Evolutionary conservation across 2,797 vertebrate species (phyloP), one percentile per base, ranked within the genome.

Genomic region (Morelia viridis): DNA sequence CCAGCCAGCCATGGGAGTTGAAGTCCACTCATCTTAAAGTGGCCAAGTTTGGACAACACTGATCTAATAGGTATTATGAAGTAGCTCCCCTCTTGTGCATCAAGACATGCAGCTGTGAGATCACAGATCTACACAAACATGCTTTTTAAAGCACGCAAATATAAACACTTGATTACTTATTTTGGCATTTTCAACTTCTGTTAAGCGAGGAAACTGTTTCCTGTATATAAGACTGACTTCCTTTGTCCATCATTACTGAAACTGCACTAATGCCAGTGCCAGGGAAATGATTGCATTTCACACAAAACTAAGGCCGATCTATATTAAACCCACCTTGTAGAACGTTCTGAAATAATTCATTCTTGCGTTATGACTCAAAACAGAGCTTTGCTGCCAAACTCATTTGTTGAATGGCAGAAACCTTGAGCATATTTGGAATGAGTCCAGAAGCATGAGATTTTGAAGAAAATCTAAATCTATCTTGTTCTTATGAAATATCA

Each of bases 41-140:
- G 35, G 35, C 35, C 35, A 35, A 35, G 35, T 35, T 35, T 35
- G 35, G 35, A 35, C 35, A 35, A 35, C 35, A 35, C 35, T 35
- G 35, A 35, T 41, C 17, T 90, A 88, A 53, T 15, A 90, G 53
- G 85, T 53, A 56, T 94, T 93, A 88, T 92, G 91, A 91, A 90
- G 88, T 92, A 94, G 92, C 93, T 90, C 0, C 0, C 0, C 2
- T 22, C 62, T 93, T n/a, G 46, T 85, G 68, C 0, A 0, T 91
- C 92, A 90, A 91, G 88, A 35, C 5, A 56, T 61, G 61, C 57
- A 57, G 87, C 10, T 90, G 58, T 0, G 19, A 94, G 89, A 87
- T 94, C 91, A 93, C 19, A 80, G 56, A 60, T 91, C 60, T 62
- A 11, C 60, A 53, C 0, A 53, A 28, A 88, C 88, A 41, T 68